Base-by-base conservation (phyloP, 1,140 invertebrate genomes). In the Drosophila kohkoa region DNA sequence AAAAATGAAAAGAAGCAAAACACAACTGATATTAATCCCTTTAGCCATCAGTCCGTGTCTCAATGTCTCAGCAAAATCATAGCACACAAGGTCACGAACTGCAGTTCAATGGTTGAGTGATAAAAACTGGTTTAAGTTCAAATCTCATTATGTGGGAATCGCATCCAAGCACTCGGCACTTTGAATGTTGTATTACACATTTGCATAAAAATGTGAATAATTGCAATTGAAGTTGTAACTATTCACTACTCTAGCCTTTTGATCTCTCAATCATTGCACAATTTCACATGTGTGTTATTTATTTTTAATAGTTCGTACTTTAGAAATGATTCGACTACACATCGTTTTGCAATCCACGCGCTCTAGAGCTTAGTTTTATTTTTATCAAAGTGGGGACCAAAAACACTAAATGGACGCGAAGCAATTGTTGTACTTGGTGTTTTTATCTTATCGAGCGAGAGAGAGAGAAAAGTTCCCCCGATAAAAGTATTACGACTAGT, bases 401-500 rank as follows among this genome's bases (percentile, higher is more conserved):
- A 32, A 38, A 48, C 5, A 48, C 16, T 6, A 8, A 48, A 10
- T 48, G 46, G 46, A 48, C 46, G 41, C 41, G 35, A 38, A 43
- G 5, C 4, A 13, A 13, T 43, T 43, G 4, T 43, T 43, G 6
- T 13, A 43, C 41, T 43, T n/a, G 41, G 8, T 38, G 1, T 38
- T 43, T 43, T 43, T 41, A 41, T 41, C 38, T 41, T 57, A 35
- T n/a, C 16, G 35, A 38, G 6, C 20, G 20, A 25, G 20, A 25
- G 20, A 25, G 20, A 25, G 20, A 0, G 4, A 57, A 57, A 43
- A 43, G 7, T 43, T 43, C 41, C n/a, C 41, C 11, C 13, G 25
- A 28, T n/a, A 28, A 52, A 25, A 52, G 10, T 28, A 11, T 41
- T 41, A 32, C 28, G 45, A 73, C 64, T 28, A 62, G 64, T 73